These are phyloP conservation scores for Platorchestia sp. DNA, from an alignment of 1,140 invertebrate genomes.

Conservation along the genomic window DNA sequence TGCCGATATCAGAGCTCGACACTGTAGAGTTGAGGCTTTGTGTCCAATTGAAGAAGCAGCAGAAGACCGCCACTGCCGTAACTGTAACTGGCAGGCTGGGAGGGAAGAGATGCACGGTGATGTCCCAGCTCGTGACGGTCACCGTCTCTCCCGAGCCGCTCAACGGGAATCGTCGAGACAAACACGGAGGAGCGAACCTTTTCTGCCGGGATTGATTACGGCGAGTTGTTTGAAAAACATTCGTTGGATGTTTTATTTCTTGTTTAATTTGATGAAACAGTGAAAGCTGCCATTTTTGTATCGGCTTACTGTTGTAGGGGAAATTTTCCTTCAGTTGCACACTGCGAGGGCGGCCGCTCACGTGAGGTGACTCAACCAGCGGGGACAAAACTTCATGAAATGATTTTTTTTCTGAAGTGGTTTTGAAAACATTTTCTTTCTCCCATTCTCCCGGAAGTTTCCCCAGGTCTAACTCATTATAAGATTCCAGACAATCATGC, in stretches of 20 bases:
- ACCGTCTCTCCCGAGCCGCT: background rate
- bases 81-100: background rate
- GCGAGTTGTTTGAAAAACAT: background rate
- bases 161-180: background rate
- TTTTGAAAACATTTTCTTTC: background rate
- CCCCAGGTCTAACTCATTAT: background rate
- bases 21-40: background rate
- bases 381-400: background rate
- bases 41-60: background rate
- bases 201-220: background rate
- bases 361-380: background rate
- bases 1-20: background rate
- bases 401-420: background rate
- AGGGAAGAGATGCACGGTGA: background rate
- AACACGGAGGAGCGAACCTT: background rate
- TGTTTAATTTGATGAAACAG: background rate
- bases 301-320: background rate
- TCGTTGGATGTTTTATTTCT: background rate
- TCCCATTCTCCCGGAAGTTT: background rate
- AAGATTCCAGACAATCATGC: background rate
- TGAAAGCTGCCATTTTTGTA: background rate
- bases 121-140: background rate
- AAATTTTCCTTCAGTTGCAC: background rate
- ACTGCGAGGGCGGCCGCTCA: background rate
- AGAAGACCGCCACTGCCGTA: background rate